Base-by-base conservation (phyloP, 2,113 vertebrate species). In the Lichenostomus cassidix region DNA sequence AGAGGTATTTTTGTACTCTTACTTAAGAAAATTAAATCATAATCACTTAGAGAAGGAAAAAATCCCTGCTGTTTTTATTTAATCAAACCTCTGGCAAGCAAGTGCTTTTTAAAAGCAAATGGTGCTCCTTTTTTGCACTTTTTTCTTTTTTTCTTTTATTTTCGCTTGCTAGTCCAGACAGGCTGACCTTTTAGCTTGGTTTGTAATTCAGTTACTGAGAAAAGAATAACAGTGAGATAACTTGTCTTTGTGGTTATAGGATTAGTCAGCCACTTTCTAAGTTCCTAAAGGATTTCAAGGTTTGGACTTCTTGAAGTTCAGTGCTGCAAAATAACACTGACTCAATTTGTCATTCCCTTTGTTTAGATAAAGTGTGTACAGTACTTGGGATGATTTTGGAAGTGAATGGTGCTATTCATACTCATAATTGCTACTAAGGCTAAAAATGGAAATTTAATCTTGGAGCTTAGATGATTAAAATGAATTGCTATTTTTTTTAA, bases 21-120 rank as follows among this genome's bases (percentile, higher is more conserved):
- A 95, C 91, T 97, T 94, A 87, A 96, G 93, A 93, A 98, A 97
- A 97, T 95, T 89, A 87, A 97, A 97, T 74, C 95, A 73, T 82
- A 96, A 94, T 93, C 94, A 94, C 74, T 96, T 95, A 91, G 63
- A 91, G 89, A 93, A 96, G 93, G 76, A 2, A 44, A 87, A 52
- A 86, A 89, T 71, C 55, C 83, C 89, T 92, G 44, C 87, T 94
- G 21, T 83, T 97, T 90, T 96, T 92, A 49, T 64, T 95, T 96
- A 95, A 85, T 97, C 94, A 91, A 94, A 88, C 84, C 71, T 89
- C 94, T 47, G 83, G 80, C 87, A 71, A 87, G 84, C 92, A 94
- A 95, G 89, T 82, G 58, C 81, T 44, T 68, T 96, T 96, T 96
- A 53, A 93, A 60, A 74, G 49, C 73, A 81, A 91, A 31, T 11